Evolutionary conservation across 2,797 vertebrate species (phyloP), one percentile per base, ranked within the genome.

Genomic region (Pipistrellus nathusii): DNA sequence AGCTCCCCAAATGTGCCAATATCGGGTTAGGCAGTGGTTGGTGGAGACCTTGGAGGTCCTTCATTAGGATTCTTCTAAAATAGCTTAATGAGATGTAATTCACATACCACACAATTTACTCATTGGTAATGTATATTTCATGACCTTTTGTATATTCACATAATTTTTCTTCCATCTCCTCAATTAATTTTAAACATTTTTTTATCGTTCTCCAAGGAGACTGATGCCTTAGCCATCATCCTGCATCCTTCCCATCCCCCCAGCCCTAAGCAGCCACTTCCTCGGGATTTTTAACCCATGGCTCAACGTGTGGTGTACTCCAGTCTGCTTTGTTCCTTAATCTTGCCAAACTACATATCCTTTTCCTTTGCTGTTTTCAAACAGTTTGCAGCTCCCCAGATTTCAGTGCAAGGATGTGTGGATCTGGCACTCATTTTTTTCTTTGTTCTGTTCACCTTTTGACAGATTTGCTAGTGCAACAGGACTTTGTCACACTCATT

Each of bases 101-200:
- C 55, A 85, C 15, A 27, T 23, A 35, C 32, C 51, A 64, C 62
- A 71, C 0, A 23, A 18, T 48, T 91, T 46, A 64, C 75, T 68
- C 51, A 23, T 38, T 82, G 90, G 55, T 25, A 88, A 25, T 38
- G n/a, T 53, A 48, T 2, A 35, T 6, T 86, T 86, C 30, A n/a
- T 84, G 72, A 57, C 62, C 81, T 75, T 83, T 51, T 48, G 48
- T 41, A 20, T 75, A 51, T 44, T 83, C 84, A 76, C 55, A 85
- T 35, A 69, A 84, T 62, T 88, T 95, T 78, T 66, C 27, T n/a
- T 90, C 32, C 53, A 71, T 78, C 27, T 91, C 38, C 30, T 41
- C 8, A 48, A 41, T 89, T 95, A 85, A 73, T 85, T 95, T 92
- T 46, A 88, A 72, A 83, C 53, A 32, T 68, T 82, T 85, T 72